Evolutionary conservation across 2,797 vertebrate species (phyloP), one percentile per base, ranked within the genome.

Genomic region (Silurus aristotelis): DNA sequence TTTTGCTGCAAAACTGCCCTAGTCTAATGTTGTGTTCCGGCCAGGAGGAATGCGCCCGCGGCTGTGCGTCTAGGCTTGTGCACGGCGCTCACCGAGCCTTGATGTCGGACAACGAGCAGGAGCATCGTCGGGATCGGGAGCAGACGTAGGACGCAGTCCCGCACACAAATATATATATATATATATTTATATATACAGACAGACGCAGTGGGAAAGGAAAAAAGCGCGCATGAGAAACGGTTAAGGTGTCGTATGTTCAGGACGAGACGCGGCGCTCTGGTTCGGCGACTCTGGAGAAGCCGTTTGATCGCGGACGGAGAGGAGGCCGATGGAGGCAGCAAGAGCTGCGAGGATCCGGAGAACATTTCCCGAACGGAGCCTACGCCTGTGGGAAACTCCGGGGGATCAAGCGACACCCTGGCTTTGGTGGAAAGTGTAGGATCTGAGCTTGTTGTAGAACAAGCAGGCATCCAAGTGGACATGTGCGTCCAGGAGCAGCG

Each of bases 241-340:
- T 90, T 94, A 95, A 92, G 93, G 93, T 95, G 95, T 96, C 98
- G 97, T 95, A 99, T 99, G 98, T 99, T 99, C 97, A 97, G 96
- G 97, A 97, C 97, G 94, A 98, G 95, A 98, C 97, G 98, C 94
- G 94, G 96, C 91, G 97, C 96, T 96, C 97, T 99, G 92, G 96
- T 97, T 95, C 98, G 98, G 97, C 97, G 98, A 95, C 97, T 99
- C 94, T 98, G 98, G 98, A 96, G 96, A 95, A 98, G 96, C 96
- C 97, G 97, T 94, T 95, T 97, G 95, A 93, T 96, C 94, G 95
- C 95, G 90, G 96, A 95, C 91, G 93, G 93, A 90, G 95, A 95
- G 90, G 94, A 92, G 90, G 93, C 92, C 89, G 95, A 96, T 96
- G 96, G 95, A 87, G 90, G 88, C 92, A 86, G 92, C 92, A 92